Base-by-base conservation (phyloP, 2,797 vertebrate species). In the Eurystomus glaucurus region DNA sequence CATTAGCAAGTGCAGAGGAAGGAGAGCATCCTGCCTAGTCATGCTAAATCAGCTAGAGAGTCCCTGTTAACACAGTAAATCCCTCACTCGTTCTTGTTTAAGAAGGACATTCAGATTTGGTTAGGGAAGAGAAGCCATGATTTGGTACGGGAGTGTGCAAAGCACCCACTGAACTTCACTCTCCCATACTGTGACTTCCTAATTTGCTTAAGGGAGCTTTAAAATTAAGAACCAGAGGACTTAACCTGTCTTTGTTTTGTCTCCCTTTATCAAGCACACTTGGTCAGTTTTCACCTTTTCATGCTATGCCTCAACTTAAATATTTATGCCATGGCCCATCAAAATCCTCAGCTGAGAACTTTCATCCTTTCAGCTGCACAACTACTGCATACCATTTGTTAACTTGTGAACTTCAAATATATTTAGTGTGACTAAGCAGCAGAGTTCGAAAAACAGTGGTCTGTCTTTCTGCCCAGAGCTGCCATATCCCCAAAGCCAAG, bases 11-110 rank as follows among this genome's bases (percentile, higher is more conserved):
- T 72, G 70, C 19, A 86, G 85, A 93, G 94, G 94, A 96, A 97
- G 68, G 76, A 79, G 3, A 81, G 39, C 85, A 94, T 93, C 89
- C 86, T 93, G 91, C 88, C 91, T 76, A 65, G 77, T 93, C 93
- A 88, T 65, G 93, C 72, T 94, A 83, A 92, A 89, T 94, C 91
- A 85, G 88, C 93, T 76, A 29, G 41, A 92, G 17, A 37, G 37
- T 48, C 41, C 20, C 41, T 78, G 8, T 57, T 61, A 96, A 46
- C 66, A 85, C 22, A 77, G 43, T 50, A 95, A 79, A 85, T 71
- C 72, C 21, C 9, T 87, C 46, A 54, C 65, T 66, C 29, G 61
- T 90, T 60, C 41, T 54, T 80, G 25, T n/a, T 80, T 66, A 71
- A 81, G 37, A 31, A 76, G 22, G 17, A 39, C 61, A 37, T 58